A percentile compares a stretch with the other conserved stretches of the same genome.
Evolutionary conservation across 2,888 invertebrate genomes (phyloP).

Genomic region (Lissonota sp.): DNA sequence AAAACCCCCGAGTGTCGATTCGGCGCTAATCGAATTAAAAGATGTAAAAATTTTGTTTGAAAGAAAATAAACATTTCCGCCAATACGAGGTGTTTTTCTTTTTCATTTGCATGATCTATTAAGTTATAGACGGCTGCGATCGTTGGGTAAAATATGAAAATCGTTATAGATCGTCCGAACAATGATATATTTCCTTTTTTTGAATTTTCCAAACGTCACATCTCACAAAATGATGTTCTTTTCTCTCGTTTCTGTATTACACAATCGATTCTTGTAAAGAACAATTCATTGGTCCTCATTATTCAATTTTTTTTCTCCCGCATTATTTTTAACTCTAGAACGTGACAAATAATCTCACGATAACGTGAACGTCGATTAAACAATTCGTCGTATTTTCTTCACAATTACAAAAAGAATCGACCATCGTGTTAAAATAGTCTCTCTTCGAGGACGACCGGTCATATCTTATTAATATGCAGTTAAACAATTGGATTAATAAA

Average conservation of each 20-base stretch:
- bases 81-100: background rate
- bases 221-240: conserved; percentile 23
- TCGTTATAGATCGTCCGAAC: conserved; percentile 37
- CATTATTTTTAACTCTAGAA: background rate
- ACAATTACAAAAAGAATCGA: background rate
- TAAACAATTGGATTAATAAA: conserved; percentile 1
- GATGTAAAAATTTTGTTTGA: conserved; percentile 25
- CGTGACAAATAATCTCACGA: background rate
- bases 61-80: conserved; percentile 48
- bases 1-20: background rate
- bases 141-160: conserved; percentile 7
- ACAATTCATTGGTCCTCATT: conserved; percentile 7
- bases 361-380: conserved; percentile 13
- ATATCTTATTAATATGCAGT: conserved; percentile 6
- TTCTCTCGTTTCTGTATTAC: conserved; percentile 5
- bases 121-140: background rate
- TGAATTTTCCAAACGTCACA: conserved; percentile 8
- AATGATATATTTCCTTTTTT: conserved; percentile 37
- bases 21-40: conserved; percentile 6
- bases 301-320: background rate
- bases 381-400: background rate
- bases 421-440: conserved; percentile 20
- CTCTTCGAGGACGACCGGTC: background rate
- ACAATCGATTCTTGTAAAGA: conserved; percentile 45
- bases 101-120: background rate